A percentile compares a stretch with the other conserved stretches of the same genome.
phyloP scores from a whole-genome alignment of 64 coral and sea anemone species.

The Montipora foliosa region DNA sequence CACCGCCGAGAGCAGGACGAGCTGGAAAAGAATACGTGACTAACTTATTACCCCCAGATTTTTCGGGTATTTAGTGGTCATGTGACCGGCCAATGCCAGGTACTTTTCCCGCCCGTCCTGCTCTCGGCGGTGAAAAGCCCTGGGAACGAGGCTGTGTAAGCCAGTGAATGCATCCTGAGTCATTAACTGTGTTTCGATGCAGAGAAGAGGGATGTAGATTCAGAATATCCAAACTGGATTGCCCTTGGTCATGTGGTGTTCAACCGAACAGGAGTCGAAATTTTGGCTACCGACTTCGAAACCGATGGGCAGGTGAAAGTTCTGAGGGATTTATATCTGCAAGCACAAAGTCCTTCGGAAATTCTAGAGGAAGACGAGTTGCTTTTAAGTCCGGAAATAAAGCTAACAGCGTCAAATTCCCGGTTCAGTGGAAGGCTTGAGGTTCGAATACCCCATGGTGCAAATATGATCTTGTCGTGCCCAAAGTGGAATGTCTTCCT shows the following conservation, averaged over 20 bases:
- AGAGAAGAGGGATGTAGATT: no score
- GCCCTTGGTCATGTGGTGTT: background rate
- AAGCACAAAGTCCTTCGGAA: background rate
- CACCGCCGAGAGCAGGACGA: no score
- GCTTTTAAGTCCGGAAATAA: slow-evolving; percentile 25
- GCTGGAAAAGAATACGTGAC: no score
- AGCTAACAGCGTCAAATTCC: background rate
- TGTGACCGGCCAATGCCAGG: no score
- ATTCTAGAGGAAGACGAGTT: slow-evolving; percentile 22
- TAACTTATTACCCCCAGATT: no score
- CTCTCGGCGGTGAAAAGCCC: no score
- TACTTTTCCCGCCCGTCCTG: no score
- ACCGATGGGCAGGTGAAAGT: background rate
- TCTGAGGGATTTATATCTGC: background rate
- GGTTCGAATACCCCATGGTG: slow-evolving; percentile 55
- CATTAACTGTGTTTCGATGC: no score
- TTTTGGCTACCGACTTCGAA: background rate
- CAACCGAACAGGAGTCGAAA: slow-evolving; percentile 19
- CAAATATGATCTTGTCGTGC: background rate
- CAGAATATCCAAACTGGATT: background rate
- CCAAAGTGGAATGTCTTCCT: slow-evolving; percentile 42
- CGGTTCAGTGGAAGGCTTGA: background rate
- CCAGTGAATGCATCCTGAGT: no score
- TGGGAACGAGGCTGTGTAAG: no score
- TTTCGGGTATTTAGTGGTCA: no score